A percentile compares a stretch with the other conserved stretches of the same genome.
Conservation (phyloP, 2,113 vertebrate species). For the Perca flavescens region DNA sequence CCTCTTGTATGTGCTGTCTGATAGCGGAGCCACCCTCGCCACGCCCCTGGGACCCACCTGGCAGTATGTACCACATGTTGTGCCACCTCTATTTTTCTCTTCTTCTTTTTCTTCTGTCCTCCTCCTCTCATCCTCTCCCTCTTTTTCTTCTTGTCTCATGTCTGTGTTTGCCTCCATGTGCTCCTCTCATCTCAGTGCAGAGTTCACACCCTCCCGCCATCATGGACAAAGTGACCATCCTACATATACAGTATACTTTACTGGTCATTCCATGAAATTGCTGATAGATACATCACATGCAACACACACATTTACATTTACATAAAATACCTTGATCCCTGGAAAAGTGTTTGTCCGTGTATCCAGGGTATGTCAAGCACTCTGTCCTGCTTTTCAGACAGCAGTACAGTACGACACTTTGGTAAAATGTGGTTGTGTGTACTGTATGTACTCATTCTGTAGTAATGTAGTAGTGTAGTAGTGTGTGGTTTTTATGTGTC, state of each 20-base stretch:
- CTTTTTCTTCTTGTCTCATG: constrained; percentile 34
- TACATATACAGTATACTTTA: constrained; percentile 19
- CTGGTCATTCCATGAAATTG: constrained; percentile 24
- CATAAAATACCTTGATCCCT: constrained; percentile 10
- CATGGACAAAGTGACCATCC: constrained; percentile 44
- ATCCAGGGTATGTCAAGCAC: constrained; percentile 25
- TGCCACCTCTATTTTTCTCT: constrained; percentile 65
- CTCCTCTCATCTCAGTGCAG: constrained; percentile 60
- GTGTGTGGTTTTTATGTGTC: constrained; percentile 47
- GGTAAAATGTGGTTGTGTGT: constrained; percentile 42
- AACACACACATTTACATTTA: constrained; percentile 22
- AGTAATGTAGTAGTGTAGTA: constrained; percentile 42
- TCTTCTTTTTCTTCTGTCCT: constrained; percentile 25
- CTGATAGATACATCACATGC: constrained; percentile 4
- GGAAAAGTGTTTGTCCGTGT: constrained; percentile 36
- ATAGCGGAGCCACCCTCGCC: constrained; percentile 91
- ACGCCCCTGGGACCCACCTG: constrained; percentile 90
- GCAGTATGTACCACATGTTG: constrained; percentile 93
- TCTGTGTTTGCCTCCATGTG: constrained; percentile 72
- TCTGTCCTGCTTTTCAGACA: constrained; percentile 53
- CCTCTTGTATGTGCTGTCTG: constrained; percentile 90
- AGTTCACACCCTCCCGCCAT: constrained; percentile 39
- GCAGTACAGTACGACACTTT: constrained; percentile 39
- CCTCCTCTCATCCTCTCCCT: constrained; percentile 12
- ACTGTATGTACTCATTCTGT: constrained; percentile 45